Evolutionary conservation across 2,113 vertebrate genomes (phyloP).

Genomic region (Stegostoma tigrinum): DNA sequence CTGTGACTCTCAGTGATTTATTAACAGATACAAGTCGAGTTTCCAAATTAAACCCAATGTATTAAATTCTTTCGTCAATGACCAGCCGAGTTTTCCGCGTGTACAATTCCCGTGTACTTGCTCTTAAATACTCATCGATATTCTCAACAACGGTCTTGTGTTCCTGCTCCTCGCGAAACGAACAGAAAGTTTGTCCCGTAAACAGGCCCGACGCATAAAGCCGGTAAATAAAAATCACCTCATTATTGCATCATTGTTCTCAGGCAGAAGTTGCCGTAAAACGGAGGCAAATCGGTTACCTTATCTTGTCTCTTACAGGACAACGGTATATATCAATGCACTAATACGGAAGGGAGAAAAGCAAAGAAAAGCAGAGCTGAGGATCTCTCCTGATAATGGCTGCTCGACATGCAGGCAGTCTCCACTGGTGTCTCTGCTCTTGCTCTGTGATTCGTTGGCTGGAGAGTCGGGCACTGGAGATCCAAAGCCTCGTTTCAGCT

Average conservation of each 20-base stretch:
- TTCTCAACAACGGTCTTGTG: constrained; percentile 60
- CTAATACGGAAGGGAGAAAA: not conserved
- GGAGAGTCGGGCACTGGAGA: constrained; percentile 57
- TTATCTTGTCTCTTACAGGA: not conserved
- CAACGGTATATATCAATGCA: not conserved
- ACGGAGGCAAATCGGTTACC: not conserved
- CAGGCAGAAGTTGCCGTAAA: not conserved
- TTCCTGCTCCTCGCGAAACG: constrained; percentile 59
- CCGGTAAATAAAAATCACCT: constrained; percentile 42
- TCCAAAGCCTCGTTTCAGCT: constrained; percentile 61
- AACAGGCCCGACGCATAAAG: constrained; percentile 43
- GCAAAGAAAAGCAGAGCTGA: not conserved
- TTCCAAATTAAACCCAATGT: constrained; percentile 57
- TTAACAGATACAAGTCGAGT: constrained; percentile 59
- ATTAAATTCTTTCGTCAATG: constrained; percentile 54
- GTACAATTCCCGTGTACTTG: constrained; percentile 48
- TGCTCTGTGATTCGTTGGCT: not conserved
- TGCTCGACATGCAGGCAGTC: not conserved
- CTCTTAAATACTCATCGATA: constrained; percentile 56
- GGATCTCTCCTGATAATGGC: not conserved
- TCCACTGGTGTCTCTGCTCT: not conserved
- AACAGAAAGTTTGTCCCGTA: constrained; percentile 57
- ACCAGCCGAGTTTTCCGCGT: constrained; percentile 53
- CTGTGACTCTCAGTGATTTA: constrained; percentile 36
- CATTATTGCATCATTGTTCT: not conserved